Base-by-base conservation (phyloP, 2,797 vertebrate species). In the Megalops cyprinoides region DNA sequence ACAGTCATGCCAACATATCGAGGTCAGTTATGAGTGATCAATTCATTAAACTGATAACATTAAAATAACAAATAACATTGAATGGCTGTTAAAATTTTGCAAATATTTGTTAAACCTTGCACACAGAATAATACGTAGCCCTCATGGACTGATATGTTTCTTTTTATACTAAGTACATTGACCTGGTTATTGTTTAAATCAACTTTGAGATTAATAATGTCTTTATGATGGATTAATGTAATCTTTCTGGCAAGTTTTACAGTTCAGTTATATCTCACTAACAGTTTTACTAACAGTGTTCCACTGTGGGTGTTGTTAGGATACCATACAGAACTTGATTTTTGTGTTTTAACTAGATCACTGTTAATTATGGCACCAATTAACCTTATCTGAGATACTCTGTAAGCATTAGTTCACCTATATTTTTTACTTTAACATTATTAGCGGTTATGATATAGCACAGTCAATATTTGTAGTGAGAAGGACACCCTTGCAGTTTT, bases 361-460 rank as follows among this genome's bases (percentile, higher is more conserved):
- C 18, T 53, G 51, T 53, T 53, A 10, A 53, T 80, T 51, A 28
- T 20, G 76, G 18, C 60, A 25, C 69, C 79, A 78, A 83, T 78
- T 85, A 6, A 2, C 4, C 10, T 76, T 8, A 10, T 62, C 20
- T 49, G 49, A 76, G 23, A 23, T 65, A 12, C 5, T n/a, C 39
- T 44, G 31, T 49, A 3, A 58, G 18, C 34, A 28, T 9, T 6
- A 23, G 23, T 18, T 42, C 18, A 34, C 18, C 14, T 71, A 23
- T 7, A 39, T n/a, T n/a, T n/a, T n/a, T n/a, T n/a, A n/a, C n/a
- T n/a, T 37, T 31, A 15, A 20, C 18, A 71, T 71, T 7, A 39
- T 20, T 18, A 14, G 18, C 4, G 20, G 42, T 31, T 71, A 71
- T 37, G 34, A 4, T 20, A 18, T 71, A 71, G 18, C 49, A n/a